Conservation (phyloP, 2,888 invertebrate species). For the Dichetophora obliterata region DNA sequence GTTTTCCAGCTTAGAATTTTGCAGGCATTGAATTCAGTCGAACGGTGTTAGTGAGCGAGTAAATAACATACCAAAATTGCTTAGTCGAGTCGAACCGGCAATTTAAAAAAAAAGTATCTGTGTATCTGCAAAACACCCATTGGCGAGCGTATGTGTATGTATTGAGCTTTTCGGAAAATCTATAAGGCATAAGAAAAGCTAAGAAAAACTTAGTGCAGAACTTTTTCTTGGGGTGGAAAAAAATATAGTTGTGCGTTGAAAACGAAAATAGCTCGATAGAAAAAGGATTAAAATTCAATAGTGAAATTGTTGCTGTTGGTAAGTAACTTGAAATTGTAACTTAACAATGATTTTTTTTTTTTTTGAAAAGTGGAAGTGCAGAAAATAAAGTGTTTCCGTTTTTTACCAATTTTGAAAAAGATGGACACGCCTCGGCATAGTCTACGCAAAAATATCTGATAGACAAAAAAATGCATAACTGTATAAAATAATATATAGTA, state of each 20-base stretch:
- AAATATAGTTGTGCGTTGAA: not conserved
- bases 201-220: not conserved
- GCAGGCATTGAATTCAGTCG: constrained; percentile 36
- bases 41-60: constrained; percentile 42
- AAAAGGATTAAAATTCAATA: constrained; percentile 21
- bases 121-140: constrained; percentile 13
- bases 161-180: constrained; percentile 19
- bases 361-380: not conserved
- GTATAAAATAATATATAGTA: not conserved
- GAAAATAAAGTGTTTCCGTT: not conserved
- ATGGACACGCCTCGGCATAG: not conserved
- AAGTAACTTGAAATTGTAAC: constrained; percentile 2
- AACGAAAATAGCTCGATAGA: not conserved
- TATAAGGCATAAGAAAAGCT: not conserved
- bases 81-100: not conserved
- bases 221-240: not conserved
- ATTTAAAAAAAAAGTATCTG: not conserved
- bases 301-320: constrained; percentile 38
- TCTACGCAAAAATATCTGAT: not conserved
- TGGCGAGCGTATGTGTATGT: not conserved
- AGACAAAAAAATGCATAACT: not conserved
- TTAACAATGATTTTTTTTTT: not conserved
- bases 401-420: not conserved
- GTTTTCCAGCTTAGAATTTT: constrained; percentile 22
- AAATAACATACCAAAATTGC: constrained; percentile 34